Evolutionary conservation across 2,797 vertebrate genomes (phyloP), one percentile per base, ranked within the genome.

Genomic region (Sebastes kiyomatsui): DNA sequence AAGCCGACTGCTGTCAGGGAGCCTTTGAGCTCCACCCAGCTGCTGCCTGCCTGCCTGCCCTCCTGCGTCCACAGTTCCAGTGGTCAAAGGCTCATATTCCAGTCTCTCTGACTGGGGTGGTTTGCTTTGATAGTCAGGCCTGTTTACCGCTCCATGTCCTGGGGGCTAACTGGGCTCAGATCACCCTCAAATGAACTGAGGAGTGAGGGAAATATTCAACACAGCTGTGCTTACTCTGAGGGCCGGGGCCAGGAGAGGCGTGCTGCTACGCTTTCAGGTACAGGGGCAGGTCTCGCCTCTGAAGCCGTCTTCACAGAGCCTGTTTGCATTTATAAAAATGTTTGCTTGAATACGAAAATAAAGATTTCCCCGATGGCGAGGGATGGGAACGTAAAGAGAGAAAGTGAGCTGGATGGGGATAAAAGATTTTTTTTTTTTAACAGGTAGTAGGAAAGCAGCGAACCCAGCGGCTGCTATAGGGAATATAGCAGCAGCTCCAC

Each of bases 191-290:
- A 96, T 94, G 90, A 95, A 95, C 93, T 92, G 91, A 93, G 78
- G 93, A 95, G 91, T 94, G 88, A 95, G 87, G 93, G 93, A 96
- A 95, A 96, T 95, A 96, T 96, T 95, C 91, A 95, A 91, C 92
- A 92, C 93, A 94, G 93, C 93, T 94, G 94, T 94, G 94, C 93
- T 93, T 90, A 90, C 90, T 87, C 89, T 84, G 54, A 87, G 87
- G 79, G 88, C 74, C 8, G 83, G 52, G 85, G 85, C 82, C 72
- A 68, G 77, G 76, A 84, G 88, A 90, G 88, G 77, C 75, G 7
- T 33, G 86, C 66, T 62, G 75, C 77, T 85, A 25, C 33, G 46
- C 90, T 87, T 87, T 87, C 90, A 93, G 93, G 90, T 92, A 85
- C 83, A n/a, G 66, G 61, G 81, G 82, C 79, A 80, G 77, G 82